Evolutionary conservation across 2,888 invertebrate genomes (phyloP), one percentile per base, ranked within the genome.

Genomic region (Ophonus ardosiacus): DNA sequence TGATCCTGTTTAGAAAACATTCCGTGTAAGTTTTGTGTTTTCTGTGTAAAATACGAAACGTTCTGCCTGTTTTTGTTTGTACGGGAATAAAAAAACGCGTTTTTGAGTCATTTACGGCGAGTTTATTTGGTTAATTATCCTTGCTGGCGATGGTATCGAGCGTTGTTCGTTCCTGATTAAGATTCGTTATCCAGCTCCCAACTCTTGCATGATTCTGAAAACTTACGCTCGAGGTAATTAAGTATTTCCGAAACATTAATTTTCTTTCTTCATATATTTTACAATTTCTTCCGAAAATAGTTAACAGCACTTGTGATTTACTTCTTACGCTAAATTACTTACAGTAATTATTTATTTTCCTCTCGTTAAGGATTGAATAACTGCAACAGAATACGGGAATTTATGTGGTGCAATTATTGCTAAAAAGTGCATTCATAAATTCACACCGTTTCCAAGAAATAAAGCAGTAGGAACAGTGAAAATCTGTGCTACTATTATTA

Each of bases 171-270:
- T 38, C 31, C 68, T 68, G 68, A 68, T 68, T 68, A 68, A 68
- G 68, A 68, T 68, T 68, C 68, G 68, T 68, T 68, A 68, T 38
- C 38, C 15, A 13, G 24, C 65, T 0, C 68, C 31, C 31, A 68
- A 18, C 68, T 68, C 31, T 83, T 61, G 76, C 83, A 83, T 76
- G 83, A 83, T 83, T 76, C 18, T 57, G 59, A 40, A 38, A 83
- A 83, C 83, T 82, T 82, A 82, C 82, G 59, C 61, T 71, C 38
- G 17, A n/a, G 31, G 74, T 74, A 83, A 76, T 83, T 83, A 83
- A 83, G 76, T 59, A 76, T 83, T 83, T 83, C 83, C 83, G 83
- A 74, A 83, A 76, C 83, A 83, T 83, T 83, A 83, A 83, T 83
- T 83, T 76, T 74, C 76, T 59, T 83, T 74, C 74, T 74, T 57